Evolutionary conservation across 1,140 invertebrate species (phyloP).

Genomic region (Drosophila ambigua): DNA sequence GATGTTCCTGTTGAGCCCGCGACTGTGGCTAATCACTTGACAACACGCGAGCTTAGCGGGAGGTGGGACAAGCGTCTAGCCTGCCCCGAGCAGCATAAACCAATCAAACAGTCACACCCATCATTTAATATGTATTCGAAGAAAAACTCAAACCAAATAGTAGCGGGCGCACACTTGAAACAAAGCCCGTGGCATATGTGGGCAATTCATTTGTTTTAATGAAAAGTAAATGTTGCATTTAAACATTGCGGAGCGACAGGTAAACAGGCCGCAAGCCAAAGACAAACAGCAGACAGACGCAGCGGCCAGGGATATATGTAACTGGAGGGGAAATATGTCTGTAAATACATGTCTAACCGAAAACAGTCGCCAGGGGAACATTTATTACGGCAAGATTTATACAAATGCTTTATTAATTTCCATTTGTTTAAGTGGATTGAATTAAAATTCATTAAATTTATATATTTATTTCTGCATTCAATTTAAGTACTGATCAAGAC

Average conservation of each 20-base stretch:
- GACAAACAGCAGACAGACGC: slow-evolving; percentile 3
- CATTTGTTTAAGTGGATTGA: no score
- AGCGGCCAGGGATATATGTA: background rate
- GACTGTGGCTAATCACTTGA: slow-evolving; percentile 58
- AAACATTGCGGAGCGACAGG: slow-evolving; percentile 2
- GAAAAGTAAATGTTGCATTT: slow-evolving; percentile 60
- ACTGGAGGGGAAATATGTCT: background rate
- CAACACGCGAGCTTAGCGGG: slow-evolving; percentile 50
- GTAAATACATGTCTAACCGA: slow-evolving; percentile 9
- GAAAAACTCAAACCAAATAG: slow-evolving; percentile 45
- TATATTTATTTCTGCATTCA: no score
- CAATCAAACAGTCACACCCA: slow-evolving; percentile 43
- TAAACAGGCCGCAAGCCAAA: slow-evolving; percentile 20
- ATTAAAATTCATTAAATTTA: no score
- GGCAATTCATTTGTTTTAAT: slow-evolving; percentile 71
- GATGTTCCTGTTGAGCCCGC: no score
- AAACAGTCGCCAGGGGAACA: background rate
- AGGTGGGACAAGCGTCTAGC: background rate
- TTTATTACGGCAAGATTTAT: no score
- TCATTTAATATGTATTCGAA: slow-evolving; percentile 59
- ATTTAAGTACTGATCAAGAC: no score
- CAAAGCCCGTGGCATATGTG: slow-evolving; percentile 31
- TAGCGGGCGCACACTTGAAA: background rate
- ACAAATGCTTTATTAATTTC: no score
- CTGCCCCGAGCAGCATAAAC: slow-evolving; percentile 7